Conservation (phyloP, 2,888 invertebrate species). For the Ornithoptera priamus region DNA sequence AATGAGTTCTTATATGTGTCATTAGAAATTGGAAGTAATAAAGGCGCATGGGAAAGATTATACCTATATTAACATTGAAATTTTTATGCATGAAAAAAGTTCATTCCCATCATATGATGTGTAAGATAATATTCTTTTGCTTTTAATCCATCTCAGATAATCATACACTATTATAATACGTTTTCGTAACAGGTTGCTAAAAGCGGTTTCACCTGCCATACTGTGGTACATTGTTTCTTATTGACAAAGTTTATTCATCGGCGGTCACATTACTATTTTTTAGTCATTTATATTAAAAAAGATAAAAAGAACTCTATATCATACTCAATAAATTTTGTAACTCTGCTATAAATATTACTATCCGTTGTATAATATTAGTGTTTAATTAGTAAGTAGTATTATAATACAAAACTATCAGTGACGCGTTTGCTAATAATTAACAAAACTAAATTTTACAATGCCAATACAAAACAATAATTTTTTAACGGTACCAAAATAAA, state of each 20-base stretch:
- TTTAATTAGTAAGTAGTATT: too few relatives aligned
- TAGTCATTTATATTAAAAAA: too few relatives aligned
- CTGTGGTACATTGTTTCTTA: not conserved
- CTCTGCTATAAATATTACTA: too few relatives aligned
- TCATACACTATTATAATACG: too few relatives aligned
- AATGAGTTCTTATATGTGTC: not conserved
- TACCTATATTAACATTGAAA: not conserved
- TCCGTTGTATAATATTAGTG: too few relatives aligned
- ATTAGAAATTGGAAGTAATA: not conserved
- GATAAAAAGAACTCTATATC: too few relatives aligned
- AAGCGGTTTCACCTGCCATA: not conserved
- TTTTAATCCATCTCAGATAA: too few relatives aligned
- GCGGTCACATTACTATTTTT: not conserved
- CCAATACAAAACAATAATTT: slow-evolving; percentile 7
- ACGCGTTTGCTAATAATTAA: not conserved
- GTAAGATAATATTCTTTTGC: too few relatives aligned
- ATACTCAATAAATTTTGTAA: too few relatives aligned
- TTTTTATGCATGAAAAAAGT: not conserved
- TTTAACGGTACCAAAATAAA: slow-evolving; percentile 30
- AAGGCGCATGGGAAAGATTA: not conserved
- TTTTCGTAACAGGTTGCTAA: too few relatives aligned
- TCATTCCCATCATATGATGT: too few relatives aligned
- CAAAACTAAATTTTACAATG: slow-evolving; percentile 25
- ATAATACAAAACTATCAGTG: not conserved
- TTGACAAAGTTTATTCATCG: slow-evolving; percentile 6